phyloP scores from a whole-genome alignment of 2,888 invertebrate species.

The Ditylenchus weischeri region DNA sequence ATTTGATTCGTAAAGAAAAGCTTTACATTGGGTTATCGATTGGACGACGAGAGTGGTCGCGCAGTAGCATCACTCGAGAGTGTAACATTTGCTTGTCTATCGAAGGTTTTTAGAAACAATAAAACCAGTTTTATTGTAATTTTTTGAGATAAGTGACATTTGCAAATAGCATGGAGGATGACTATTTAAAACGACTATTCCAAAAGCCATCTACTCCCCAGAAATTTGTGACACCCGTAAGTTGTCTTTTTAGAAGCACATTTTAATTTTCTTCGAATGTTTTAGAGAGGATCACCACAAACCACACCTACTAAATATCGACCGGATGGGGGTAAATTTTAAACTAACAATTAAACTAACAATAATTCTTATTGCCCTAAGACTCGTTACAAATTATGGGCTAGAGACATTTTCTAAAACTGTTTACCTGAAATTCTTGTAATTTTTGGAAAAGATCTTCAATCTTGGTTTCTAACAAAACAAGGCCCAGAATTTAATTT shows the following conservation, averaged over 20 bases:
- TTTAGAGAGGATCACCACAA: conserved; percentile 60
- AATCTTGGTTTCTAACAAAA: no score
- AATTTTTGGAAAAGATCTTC: no score
- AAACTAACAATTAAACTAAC: no score
- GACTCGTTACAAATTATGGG: no score
- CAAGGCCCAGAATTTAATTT: no score
- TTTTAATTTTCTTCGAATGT: conserved; percentile 5
- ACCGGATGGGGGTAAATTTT: conserved; percentile 38
- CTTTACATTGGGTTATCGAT: conserved; percentile 7
- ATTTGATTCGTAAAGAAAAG: background rate
- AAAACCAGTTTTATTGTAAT: conserved; percentile 4
- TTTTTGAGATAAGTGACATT: background rate
- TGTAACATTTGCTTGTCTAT: conserved; percentile 6
- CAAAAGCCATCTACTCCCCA: conserved; percentile 27
- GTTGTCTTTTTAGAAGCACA: background rate
- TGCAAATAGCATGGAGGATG: conserved; percentile 19
- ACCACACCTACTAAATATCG: conserved; percentile 56
- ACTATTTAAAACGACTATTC: conserved; percentile 30
- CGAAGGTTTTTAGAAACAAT: no score
- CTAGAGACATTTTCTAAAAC: no score
- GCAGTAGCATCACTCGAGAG: conserved; percentile 2
- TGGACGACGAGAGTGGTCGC: background rate
- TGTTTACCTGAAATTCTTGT: no score
- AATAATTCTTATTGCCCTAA: no score
- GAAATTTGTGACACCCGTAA: conserved; percentile 30